Conservation (phyloP, 2,113 vertebrate species). For the Neotoma lepida region DNA sequence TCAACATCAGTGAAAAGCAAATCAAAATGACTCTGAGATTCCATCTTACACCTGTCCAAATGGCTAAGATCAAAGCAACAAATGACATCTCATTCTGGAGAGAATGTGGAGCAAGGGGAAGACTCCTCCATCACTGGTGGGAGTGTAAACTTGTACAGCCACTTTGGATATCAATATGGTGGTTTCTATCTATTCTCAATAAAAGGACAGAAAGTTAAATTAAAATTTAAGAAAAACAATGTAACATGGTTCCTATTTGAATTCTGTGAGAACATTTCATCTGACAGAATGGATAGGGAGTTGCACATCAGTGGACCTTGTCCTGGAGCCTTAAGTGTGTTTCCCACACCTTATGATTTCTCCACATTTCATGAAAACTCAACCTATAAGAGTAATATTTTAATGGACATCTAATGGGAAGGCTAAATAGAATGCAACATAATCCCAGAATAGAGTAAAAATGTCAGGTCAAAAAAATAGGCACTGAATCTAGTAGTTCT, state of each 20-base stretch:
- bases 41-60: too few species aligned
- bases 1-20: too few species aligned
- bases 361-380: not conserved
- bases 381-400: not conserved
- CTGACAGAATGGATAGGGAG: not conserved
- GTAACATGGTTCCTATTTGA: not conserved
- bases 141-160: too few species aligned
- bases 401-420: not conserved
- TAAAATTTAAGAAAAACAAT: too few species aligned
- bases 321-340: not conserved
- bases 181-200: too few species aligned
- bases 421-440: not conserved
- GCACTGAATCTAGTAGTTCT: not conserved
- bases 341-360: not conserved
- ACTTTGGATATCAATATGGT: too few species aligned
- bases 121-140: too few species aligned
- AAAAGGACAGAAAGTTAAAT: too few species aligned
- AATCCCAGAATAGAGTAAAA: not conserved
- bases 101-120: too few species aligned
- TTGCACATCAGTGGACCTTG: not conserved
- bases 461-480: not conserved
- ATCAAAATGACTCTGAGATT: too few species aligned
- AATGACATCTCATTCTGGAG: too few species aligned
- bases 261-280: not conserved
- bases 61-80: too few species aligned